Conservation (phyloP, 2,797 vertebrate species). For the Capromys pilorides region DNA sequence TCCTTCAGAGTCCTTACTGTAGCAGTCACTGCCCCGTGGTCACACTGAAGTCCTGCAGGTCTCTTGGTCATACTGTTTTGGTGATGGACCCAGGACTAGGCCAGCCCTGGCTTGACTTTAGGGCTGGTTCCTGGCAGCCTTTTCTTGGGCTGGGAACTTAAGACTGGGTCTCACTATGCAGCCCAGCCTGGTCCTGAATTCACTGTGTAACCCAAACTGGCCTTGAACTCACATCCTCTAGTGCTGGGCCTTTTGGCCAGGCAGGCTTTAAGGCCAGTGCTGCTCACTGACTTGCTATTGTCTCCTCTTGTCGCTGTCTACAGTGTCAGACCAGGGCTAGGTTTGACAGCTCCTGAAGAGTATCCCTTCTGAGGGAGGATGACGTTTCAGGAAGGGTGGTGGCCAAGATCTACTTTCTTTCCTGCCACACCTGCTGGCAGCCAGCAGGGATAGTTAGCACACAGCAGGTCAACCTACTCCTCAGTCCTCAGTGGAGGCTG, state of each 20-base stretch:
- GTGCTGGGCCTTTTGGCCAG: background rate
- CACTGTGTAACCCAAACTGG: background rate
- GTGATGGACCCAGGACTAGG: background rate
- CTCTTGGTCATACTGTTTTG: background rate
- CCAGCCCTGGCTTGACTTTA: background rate
- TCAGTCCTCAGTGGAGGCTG: background rate
- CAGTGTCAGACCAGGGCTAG: background rate
- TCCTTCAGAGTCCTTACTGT: background rate
- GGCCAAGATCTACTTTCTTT: too few relatives aligned
- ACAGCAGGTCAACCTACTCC: background rate
- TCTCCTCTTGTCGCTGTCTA: background rate
- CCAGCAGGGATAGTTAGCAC: background rate
- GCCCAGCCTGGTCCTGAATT: background rate
- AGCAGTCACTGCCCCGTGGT: background rate
- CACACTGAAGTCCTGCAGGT: background rate
- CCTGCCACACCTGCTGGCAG: background rate
- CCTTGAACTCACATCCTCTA: background rate
- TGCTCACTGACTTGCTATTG: background rate
- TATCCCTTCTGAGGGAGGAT: background rate
- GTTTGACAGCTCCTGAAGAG: background rate
- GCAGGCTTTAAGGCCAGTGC: background rate
- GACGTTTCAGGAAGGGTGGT: slow-evolving; percentile 11
- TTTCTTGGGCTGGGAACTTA: background rate
- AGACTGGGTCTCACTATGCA: background rate
- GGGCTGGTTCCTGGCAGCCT: background rate